Percentiles rank a stretch among this genome's conserved stretches.
phyloP scores from a whole-genome alignment of 2,888 invertebrate genomes.

The Zaprionus lineosus region DNA sequence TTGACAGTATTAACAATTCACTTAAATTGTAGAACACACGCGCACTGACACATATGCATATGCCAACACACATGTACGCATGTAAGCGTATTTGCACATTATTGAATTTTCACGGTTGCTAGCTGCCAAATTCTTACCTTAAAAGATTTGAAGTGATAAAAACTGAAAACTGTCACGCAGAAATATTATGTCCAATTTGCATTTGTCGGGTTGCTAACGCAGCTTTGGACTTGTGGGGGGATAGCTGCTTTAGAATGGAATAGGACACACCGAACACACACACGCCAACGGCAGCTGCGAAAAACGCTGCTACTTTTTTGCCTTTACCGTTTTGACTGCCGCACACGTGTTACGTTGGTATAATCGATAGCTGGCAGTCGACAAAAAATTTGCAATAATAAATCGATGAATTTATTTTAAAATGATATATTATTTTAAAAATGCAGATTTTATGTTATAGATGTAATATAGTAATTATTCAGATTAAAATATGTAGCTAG shows the following conservation, averaged over 20 bases:
- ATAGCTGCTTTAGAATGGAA: constrained; percentile 57
- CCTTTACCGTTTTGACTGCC: constrained; percentile 60
- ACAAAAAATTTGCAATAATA: constrained; percentile 6
- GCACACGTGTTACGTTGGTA: constrained; percentile 56
- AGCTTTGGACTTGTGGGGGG: constrained; percentile 47
- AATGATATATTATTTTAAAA: neutral
- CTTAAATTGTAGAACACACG: constrained; percentile 58
- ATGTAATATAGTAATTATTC: too few relatives aligned
- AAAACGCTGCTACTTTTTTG: constrained; percentile 60
- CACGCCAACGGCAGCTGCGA: constrained; percentile 70
- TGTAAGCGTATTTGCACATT: constrained; percentile 49
- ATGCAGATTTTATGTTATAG: constrained; percentile 16
- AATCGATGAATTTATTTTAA: neutral
- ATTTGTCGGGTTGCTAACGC: constrained; percentile 53
- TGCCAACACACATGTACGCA: constrained; percentile 5
- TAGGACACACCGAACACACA: constrained; percentile 60
- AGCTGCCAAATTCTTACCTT: constrained; percentile 46
- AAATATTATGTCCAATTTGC: constrained; percentile 44
- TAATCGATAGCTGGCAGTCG: constrained; percentile 22
- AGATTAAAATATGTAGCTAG: too few relatives aligned
- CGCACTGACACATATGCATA: constrained; percentile 34
- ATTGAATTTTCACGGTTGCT: constrained; percentile 67
- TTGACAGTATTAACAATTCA: constrained; percentile 48
- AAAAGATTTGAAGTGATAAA: constrained; percentile 30
- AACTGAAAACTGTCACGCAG: constrained; percentile 53